phyloP scores from a whole-genome alignment of 1,140 invertebrate species.

The Tribolium castaneum region DNA sequence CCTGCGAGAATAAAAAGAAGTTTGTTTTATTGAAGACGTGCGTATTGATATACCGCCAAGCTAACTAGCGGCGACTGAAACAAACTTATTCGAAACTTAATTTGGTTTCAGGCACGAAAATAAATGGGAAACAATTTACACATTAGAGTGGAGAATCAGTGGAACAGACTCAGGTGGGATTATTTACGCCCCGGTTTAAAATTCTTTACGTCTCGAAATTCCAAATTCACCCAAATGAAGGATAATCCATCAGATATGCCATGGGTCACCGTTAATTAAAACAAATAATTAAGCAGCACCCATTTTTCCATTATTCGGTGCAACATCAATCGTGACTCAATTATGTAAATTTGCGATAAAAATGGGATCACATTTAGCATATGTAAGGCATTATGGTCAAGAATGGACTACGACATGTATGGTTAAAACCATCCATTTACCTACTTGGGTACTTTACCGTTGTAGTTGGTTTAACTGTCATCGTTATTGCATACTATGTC shows the following conservation, averaged over 20 bases:
- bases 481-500: neutral
- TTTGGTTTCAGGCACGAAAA: constrained; percentile 47
- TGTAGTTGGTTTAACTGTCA: neutral
- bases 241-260: neutral
- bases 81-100: constrained; percentile 47
- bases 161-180: constrained; percentile 39
- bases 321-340: neutral
- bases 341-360: neutral
- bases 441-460: neutral
- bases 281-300: constrained; percentile 5
- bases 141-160: constrained; percentile 41
- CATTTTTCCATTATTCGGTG: too few relatives aligned
- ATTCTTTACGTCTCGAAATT: constrained; percentile 24
- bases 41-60: constrained; percentile 38
- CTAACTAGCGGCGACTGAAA: constrained; percentile 48
- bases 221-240: constrained; percentile 15
- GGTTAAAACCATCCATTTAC: neutral
- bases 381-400: neutral
- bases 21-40: constrained; percentile 41
- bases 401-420: neutral
- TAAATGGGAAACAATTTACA: constrained; percentile 49
- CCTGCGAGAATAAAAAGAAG: constrained; percentile 34
- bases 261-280: constrained; percentile 2
- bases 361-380: neutral
- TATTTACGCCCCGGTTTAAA: constrained; percentile 44